Percentiles rank a stretch among this genome's conserved stretches.
These are phyloP conservation scores for Gymnarchus niloticus DNA, from an alignment of 2,113 vertebrate species.

Conservation along the genomic window DNA sequence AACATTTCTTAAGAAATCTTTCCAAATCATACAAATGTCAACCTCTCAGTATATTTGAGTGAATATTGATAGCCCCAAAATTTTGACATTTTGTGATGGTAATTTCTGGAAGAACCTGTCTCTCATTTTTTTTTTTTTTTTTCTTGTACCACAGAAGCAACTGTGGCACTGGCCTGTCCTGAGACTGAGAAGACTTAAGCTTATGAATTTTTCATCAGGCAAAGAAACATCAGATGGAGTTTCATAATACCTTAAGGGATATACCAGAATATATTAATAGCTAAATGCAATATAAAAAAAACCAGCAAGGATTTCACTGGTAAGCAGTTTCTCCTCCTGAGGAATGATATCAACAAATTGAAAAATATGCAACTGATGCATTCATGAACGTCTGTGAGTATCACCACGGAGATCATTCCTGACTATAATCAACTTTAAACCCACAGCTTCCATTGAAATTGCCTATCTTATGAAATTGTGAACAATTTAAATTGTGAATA, in stretches of 20 bases:
- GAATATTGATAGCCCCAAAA: background rate
- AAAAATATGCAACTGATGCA: background rate
- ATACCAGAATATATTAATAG: constrained; percentile 59
- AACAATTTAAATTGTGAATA: background rate
- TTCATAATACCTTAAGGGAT: constrained; percentile 63
- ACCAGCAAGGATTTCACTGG: background rate
- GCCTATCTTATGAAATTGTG: background rate
- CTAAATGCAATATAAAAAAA: constrained; percentile 37
- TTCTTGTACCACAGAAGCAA: background rate
- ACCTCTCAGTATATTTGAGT: background rate
- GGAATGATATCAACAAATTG: background rate
- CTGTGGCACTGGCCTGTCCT: constrained; percentile 30
- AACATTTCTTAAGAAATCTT: background rate
- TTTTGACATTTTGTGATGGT: background rate
- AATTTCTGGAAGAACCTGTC: background rate
- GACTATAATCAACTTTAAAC: background rate
- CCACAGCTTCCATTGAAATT: background rate
- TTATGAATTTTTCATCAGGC: constrained; percentile 69
- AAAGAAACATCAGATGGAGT: constrained; percentile 57
- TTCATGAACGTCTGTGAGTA: background rate
- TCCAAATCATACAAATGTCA: background rate
- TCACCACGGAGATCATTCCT: background rate
- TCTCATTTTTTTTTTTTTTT: constrained; percentile 1
- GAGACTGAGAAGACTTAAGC: constrained; percentile 48
- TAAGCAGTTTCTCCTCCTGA: constrained; percentile 1